Base-by-base conservation (phyloP, 2,113 vertebrate genomes). In the Scomber japonicus region DNA sequence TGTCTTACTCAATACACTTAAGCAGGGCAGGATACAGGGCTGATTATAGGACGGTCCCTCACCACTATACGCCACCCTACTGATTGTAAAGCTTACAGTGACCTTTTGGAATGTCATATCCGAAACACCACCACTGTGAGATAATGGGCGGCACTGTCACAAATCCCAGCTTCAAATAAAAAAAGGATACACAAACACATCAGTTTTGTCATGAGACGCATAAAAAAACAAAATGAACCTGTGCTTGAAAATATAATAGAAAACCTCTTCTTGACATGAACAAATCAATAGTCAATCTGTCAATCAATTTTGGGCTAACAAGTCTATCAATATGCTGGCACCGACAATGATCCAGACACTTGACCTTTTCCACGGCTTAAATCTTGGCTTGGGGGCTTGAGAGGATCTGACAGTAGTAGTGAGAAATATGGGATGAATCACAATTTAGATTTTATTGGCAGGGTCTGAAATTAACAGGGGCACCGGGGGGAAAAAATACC, bases 321-420 rank as follows among this genome's bases (percentile, higher is more conserved):
- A 88, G 75, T 87, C 78, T 81, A 90, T 95, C 94, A 92, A 94
- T 93, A 92, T 85, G 78, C 89, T 86, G 78, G 83, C 77, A 73
- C 81, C 64, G 79, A 88, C 79, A 89, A 81, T 60, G 81, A 90
- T 91, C 69, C 88, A 90, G 86, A 89, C 86, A 74, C 78, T 90
- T 94, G 93, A 94, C 94, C 91, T 94, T 94, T 92, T 82, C 62
- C 44, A 19, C 54, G 82, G 89, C 82, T 94, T 94, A 91, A 91
- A 89, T 90, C 87, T 81, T 71, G 71, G 80, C 72, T 85, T 69
- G 65, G 66, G 73, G 85, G 67, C 55, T 70, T 72, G 72, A 80
- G 79, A 84, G 75, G 77, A 71, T 81, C 73, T 86, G 82, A 80
- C 65, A 87, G 75, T 48, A 24, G 54, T 54, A 24, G 51, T 73